Base-by-base conservation (phyloP, 2,113 vertebrate genomes). In the Leptobrachium leishanense region DNA sequence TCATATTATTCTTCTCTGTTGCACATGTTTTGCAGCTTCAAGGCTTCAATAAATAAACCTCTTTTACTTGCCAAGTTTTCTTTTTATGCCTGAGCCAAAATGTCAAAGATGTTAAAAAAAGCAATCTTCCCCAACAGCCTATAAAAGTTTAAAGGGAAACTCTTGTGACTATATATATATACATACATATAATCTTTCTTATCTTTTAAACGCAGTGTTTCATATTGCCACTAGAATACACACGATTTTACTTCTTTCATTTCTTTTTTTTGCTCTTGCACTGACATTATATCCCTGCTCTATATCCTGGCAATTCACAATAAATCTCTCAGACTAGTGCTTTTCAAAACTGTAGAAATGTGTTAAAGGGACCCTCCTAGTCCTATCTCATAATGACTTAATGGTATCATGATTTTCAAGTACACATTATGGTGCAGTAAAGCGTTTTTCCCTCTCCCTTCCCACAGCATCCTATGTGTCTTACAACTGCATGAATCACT, bases 51-150 rank as follows among this genome's bases (percentile, higher is more conserved):
- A 59, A 59, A 59, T 59, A 59, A 59, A 59, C 55, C 55, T 59
- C 55, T 59, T 59, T 59, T 59, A 59, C 55, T 59, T 59, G 55
- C 55, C 55, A 59, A 59, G 8, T 59, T 59, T 59, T 59, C 55
- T 59, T 59, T 59, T 59, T 59, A 59, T 10, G 55, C 13, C 13
- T 15, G 20, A 64, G 62, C 62, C n/a, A 64, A 64, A 10, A 64
- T 64, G 62, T 64, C 62, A 64, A 64, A 64, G 31, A 64, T 64
- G 62, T 64, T 64, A 39, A 20, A 64, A 50, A 59, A 59, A 59
- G 55, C 55, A 59, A 59, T 59, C 55, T 59, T 59, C 55, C 55
- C 55, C 55, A 59, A 59, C 55, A 59, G 55, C 55, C 55, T 59
- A 59, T 59, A 59, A 59, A 59, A 59, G 55, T 59, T 59, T 59